Base-by-base conservation (phyloP, 2,113 vertebrate species). In the Chroicocephalus ridibundus region DNA sequence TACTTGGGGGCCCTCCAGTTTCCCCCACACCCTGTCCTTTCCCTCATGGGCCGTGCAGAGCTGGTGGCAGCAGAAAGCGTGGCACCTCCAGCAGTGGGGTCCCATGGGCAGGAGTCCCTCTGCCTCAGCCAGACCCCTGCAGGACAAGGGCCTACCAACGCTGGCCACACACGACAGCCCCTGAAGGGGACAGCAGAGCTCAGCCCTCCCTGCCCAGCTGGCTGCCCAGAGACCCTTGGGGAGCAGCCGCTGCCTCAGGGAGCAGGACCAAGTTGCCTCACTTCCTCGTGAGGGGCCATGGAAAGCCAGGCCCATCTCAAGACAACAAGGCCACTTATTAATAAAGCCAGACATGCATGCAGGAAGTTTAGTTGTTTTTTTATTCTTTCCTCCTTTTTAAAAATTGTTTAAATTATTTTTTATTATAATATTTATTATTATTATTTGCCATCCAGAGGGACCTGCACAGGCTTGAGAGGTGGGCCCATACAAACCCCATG, bases 151-250 rank as follows among this genome's bases (percentile, higher is more conserved):
- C 44, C 32, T 31, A 9, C 1, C 1, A 18, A 26, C 0, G 3
- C 17, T 14, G 5, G 36, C 72, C 32, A 16, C 9, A 2, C 21
- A 13, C 1, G 1, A 14, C 32, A 36, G 42, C 16, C 21, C 7
- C 38, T 3, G 5, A 13, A 29, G 13, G 31, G 31, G 34, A 36
- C 5, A 4, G 15, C n/a, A 20, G 15, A 24, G 40, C 40, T 31
- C 40, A 7, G 26, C 25, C n/a, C 4, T 18, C 44, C 24, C 13
- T 7, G 36, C 54, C 40, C 27, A 1, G 5, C 32, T 13, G 26
- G 13, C 15, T 3, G 5, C 44, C 19, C 24, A 1, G 15, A 15
- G 12, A 32, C 15, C 25, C 36, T 31, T 15, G 17, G 0, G 1
- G 11, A 4, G 19, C 2, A 2, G 44, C 18, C 3, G 1, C 18